Base-by-base conservation (phyloP, 2,888 invertebrate species). In the Catocala nupta region DNA sequence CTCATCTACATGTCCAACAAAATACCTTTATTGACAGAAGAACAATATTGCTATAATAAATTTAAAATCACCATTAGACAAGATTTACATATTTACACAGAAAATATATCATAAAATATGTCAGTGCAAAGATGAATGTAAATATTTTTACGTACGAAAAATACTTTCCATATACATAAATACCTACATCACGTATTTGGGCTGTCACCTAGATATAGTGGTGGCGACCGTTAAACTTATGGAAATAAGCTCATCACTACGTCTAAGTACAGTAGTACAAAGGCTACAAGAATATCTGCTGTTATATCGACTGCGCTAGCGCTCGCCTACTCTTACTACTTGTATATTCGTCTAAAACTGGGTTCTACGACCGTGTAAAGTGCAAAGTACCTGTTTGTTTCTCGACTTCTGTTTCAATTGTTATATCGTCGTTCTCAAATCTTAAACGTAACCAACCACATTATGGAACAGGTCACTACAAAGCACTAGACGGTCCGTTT, bases 41-140 rank as follows among this genome's bases (percentile, higher is more conserved):
- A 65, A 55, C 36, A 52, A 68, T 68, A 69, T 59, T 73, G 55
- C 62, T 68, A 53, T 45, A 42, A 64, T 56, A 63, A 55, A 64
- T 81, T 81, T 75, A 77, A 84, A 84, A 87, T 88, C 84, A 86
- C 85, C 81, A 81, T 81, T 75, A 84, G 78, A 85, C 74, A 84
- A 84, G 82, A 87, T 81, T 87, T 90, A 90, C 90, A 90, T 90
- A 90, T 90, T 86, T 90, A 91, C 90, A 89, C 67, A 75, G 77
- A 83, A 83, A 83, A 80, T 77, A 81, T 75, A 77, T 82, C 81
- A 80, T 84, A 85, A 84, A 81, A 84, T 86, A 87, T 82, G 77
- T 77, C 70, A 82, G 73, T 83, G 82, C 81, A 81, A 76, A 81
- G 75, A 80, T 77, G 67, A 73, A 75, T 77, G 72, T 77, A 77